Evolutionary conservation across 1,140 invertebrate species (phyloP), one percentile per base, ranked within the genome.

Genomic region (Pantala flavescens): DNA sequence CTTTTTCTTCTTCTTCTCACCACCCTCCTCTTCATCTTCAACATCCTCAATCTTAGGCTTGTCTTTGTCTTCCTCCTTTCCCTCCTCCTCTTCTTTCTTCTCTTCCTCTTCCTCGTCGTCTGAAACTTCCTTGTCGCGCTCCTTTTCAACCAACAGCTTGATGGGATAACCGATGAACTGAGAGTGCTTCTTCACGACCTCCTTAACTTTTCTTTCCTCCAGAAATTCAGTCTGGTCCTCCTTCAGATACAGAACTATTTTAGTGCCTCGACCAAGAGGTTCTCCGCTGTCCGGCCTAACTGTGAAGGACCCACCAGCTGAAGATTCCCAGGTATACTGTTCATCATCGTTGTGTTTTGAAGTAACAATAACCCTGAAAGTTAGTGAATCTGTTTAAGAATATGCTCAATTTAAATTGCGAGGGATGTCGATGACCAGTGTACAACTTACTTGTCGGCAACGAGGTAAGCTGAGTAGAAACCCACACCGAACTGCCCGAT

Each of bases 121-220:
- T 77, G 92, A 93, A 11, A 98, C 85, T 84, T 98, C 96, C 88
- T 98, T 98, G 79, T 98, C 94, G 71, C 95, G 90, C 83, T 97
- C 94, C 83, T 97, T 97, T 82, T 98, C 92, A 0, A 97, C 94
- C 2, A 95, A 79, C 74, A 99, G 84, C 81, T 97, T 97, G 83
- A 99, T 99, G 3, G 98, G 97, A 83, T 99, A 99, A 43, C 96
- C 96, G 84, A 99, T 99, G 84, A 99, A 99, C 84, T 99, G 97
- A 7, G 95, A 98, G 84, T 99, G 97, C 80, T 99, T 99, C 88
- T 98, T 98, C 0, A 99, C 95, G 42, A 99, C 91, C 80, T 98
- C 95, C 82, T 98, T 98, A 77, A 99, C 91, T 79, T 95, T 94
- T 76, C 88, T 87, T 82, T 99, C 97, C 82, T 99, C 96, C 70